Conservation (phyloP, 1,140 invertebrate species). For the Homalodisca vitripennis region DNA sequence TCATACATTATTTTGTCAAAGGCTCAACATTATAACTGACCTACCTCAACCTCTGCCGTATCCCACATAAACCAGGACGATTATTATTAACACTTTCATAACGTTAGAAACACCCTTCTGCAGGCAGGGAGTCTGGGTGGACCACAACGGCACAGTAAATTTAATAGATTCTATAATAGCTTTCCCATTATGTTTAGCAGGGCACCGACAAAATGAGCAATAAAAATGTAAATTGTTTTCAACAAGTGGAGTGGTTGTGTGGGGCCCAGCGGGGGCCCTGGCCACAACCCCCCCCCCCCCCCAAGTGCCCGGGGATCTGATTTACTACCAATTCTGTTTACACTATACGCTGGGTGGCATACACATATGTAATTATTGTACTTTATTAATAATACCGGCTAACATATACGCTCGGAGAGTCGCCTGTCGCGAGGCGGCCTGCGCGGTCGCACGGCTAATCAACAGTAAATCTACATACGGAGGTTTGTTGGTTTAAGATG, state of each 20-base stretch:
- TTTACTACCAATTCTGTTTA: conserved; percentile 19
- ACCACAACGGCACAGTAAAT: too few relatives aligned
- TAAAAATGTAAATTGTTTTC: conserved; percentile 34
- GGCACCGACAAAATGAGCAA: conserved; percentile 29
- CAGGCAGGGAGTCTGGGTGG: too few relatives aligned
- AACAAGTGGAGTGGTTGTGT: conserved; percentile 27
- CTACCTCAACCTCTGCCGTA: too few relatives aligned
- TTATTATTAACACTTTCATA: too few relatives aligned
- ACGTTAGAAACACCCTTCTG: too few relatives aligned
- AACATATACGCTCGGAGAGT: neutral
- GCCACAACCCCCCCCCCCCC: too few relatives aligned
- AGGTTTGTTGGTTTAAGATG: conserved; percentile 17
- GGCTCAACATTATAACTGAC: too few relatives aligned
- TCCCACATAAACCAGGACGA: too few relatives aligned
- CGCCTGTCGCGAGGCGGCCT: neutral
- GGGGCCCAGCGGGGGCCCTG: conserved; percentile 5
- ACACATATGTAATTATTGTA: conserved; percentile 29
- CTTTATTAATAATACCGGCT: conserved; percentile 28
- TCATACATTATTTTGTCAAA: too few relatives aligned
- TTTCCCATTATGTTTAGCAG: conserved; percentile 20
- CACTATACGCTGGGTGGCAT: conserved; percentile 17
- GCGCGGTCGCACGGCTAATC: too few relatives aligned
- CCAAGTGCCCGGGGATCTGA: conserved; percentile 3
- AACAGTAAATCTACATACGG: conserved; percentile 17
- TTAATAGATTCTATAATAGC: conserved; percentile 28